Percentiles rank a stretch among this genome's conserved stretches.
Conservation (phyloP, 2,113 vertebrate species). For the Leptobrachium ailaonicum region DNA sequence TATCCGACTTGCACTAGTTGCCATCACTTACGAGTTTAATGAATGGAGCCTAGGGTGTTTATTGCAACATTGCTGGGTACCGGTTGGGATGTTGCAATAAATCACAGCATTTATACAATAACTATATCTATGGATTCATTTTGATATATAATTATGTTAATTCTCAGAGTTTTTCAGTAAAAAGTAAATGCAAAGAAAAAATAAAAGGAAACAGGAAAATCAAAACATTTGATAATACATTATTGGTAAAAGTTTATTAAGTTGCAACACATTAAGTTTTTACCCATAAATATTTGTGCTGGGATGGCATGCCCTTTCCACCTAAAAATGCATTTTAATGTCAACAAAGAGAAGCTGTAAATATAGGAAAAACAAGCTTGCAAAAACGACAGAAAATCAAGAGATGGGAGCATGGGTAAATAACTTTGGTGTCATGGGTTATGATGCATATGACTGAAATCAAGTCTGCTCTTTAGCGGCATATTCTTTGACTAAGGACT, state of each 20-base stretch:
- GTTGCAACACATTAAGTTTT: neutral
- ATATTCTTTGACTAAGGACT: neutral
- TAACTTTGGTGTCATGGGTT: neutral
- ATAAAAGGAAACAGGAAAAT: neutral
- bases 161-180: neutral
- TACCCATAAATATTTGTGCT: neutral
- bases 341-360: neutral
- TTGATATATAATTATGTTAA: no score
- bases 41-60: no score
- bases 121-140: no score
- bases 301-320: neutral
- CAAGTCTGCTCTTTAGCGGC: neutral
- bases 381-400: neutral
- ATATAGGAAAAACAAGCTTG: neutral
- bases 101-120: no score
- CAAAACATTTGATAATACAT: no score
- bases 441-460: constrained; percentile 5
- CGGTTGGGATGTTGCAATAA: no score
- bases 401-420: neutral
- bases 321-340: neutral
- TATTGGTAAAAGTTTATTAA: no score
- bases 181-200: no score
- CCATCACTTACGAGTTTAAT: no score
- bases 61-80: no score
- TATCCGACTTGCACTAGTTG: no score